A percentile compares a stretch with the other conserved stretches of the same genome.
Evolutionary conservation across 2,113 vertebrate genomes (phyloP).

Genomic region (Dipodomys stephensi): DNA sequence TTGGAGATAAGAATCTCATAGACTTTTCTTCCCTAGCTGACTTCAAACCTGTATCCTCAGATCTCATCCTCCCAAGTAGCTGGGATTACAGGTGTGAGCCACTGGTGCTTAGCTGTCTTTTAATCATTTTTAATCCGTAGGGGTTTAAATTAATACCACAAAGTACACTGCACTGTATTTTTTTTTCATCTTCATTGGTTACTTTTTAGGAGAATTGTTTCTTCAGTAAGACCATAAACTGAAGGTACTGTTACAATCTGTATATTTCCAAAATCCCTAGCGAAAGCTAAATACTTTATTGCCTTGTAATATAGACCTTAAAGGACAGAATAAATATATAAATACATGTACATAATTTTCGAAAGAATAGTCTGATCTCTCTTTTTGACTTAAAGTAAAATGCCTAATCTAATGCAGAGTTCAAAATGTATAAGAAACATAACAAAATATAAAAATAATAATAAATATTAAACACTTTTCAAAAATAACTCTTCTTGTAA

Average conservation of each 20-base stretch:
- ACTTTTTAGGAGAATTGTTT: not conserved
- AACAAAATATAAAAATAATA: not conserved
- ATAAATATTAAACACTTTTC: not conserved
- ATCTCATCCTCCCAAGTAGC: too few species aligned
- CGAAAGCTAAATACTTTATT: not conserved
- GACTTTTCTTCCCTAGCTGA: too few species aligned
- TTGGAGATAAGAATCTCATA: too few species aligned
- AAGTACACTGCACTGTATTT: not conserved
- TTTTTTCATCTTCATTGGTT: constrained; percentile 41
- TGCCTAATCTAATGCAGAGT: not conserved
- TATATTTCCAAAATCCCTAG: constrained; percentile 20
- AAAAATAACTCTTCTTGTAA: constrained; percentile 33
- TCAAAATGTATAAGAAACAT: not conserved
- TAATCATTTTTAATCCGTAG: not conserved
- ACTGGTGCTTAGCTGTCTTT: too few species aligned
- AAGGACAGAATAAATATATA: not conserved
- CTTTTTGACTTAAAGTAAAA: constrained; percentile 12
- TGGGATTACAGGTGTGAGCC: too few species aligned
- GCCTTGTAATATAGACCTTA: not conserved
- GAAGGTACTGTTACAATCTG: not conserved
- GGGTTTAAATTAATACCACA: constrained; percentile 4
- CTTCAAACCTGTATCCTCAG: too few species aligned
- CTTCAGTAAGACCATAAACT: not conserved
- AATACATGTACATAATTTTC: not conserved
- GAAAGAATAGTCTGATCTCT: not conserved